Conservation (phyloP, 2,113 vertebrate species). For the Peromyscus leucopus region DNA sequence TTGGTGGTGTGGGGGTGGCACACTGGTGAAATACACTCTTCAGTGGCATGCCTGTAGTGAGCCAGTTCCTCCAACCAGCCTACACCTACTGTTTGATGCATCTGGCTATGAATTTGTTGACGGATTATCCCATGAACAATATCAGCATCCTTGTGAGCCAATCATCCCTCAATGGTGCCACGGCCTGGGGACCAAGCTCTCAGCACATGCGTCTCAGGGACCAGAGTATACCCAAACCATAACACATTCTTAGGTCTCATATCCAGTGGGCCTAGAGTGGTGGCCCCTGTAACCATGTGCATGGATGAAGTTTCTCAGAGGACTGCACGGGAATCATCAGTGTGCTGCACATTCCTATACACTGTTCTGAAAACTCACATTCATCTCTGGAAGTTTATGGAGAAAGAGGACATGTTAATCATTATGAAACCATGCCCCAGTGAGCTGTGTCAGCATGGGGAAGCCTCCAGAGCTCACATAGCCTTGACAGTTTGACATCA, state of each 20-base stretch:
- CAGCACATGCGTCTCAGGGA: neutral
- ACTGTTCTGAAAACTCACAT: accelerated
- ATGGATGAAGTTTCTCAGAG: neutral
- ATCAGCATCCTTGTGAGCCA: neutral
- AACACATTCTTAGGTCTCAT: neutral
- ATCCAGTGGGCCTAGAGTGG: accelerated
- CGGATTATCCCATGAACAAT: too few species aligned
- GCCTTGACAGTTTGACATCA: neutral
- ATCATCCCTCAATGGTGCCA: neutral
- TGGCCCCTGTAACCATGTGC: accelerated
- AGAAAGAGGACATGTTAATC: neutral
- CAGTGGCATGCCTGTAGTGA: neutral
- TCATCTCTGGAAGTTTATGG: too few species aligned
- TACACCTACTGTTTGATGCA: neutral
- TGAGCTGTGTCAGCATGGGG: accelerated
- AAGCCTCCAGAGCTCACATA: accelerated
- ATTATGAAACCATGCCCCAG: accelerated
- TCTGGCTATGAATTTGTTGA: neutral
- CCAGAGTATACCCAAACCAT: neutral
- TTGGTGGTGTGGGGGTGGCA: neutral
- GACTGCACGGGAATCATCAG: accelerated
- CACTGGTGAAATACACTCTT: neutral
- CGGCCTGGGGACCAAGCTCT: neutral
- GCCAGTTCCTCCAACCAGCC: neutral
- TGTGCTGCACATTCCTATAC: accelerated